These are phyloP conservation scores for Manis crassicaudata DNA, from an alignment of 2,797 vertebrate genomes.

Conservation along the genomic window DNA sequence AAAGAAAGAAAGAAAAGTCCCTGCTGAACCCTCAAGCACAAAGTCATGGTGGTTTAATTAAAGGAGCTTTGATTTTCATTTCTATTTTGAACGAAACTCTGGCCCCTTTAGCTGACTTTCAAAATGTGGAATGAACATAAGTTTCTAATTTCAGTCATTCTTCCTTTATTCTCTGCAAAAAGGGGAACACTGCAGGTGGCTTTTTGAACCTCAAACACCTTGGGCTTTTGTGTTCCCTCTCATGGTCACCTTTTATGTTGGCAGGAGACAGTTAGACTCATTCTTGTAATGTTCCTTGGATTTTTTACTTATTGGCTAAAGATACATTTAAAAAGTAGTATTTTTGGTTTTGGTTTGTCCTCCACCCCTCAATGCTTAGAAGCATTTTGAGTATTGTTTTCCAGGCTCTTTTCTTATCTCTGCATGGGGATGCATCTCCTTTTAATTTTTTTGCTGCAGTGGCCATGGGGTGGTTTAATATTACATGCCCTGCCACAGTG, in stretches of 20 bases:
- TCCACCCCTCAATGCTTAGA: constrained; percentile 70
- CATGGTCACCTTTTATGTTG: constrained; percentile 54
- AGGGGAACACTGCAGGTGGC: constrained; percentile 40
- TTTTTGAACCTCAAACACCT: not conserved
- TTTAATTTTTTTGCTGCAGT: constrained; percentile 15
- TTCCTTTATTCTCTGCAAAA: constrained; percentile 50
- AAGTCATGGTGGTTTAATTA: constrained; percentile 36
- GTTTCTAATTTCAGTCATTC: constrained; percentile 71
- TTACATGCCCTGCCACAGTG: constrained; percentile 49
- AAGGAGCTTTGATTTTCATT: constrained; percentile 66
- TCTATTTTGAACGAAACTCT: constrained; percentile 57
- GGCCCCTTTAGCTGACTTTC: constrained; percentile 42
- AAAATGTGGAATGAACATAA: constrained; percentile 16
- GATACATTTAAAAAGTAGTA: not conserved
- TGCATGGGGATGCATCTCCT: constrained; percentile 32
- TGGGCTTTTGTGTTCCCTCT: constrained; percentile 29
- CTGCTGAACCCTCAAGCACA: not conserved
- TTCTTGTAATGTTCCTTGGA: constrained; percentile 24
- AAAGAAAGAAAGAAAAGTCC: not conserved
- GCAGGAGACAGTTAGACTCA: constrained; percentile 10
- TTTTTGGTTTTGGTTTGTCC: constrained; percentile 72
- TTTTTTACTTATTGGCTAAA: constrained; percentile 29
- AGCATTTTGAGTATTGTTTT: constrained; percentile 74
- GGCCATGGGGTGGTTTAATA: constrained; percentile 67
- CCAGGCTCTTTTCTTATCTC: constrained; percentile 74